phyloP scores from a whole-genome alignment of 2,797 vertebrate genomes.

The Pelobates cultripes region DNA sequence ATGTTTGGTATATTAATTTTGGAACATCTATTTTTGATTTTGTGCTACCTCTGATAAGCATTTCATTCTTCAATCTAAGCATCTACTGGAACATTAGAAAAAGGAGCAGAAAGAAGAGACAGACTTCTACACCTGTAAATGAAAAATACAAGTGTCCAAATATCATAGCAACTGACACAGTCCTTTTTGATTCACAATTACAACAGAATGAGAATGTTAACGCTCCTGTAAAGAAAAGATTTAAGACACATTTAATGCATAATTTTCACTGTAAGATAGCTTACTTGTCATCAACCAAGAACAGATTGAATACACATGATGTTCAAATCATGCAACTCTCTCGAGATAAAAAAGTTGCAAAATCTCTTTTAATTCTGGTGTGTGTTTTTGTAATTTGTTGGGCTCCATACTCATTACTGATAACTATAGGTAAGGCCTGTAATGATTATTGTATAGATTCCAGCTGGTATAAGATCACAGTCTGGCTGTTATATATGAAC shows the following conservation, averaged over 20 bases:
- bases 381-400: conserved; percentile 85
- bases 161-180: conserved; percentile 7
- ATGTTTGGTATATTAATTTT: conserved; percentile 86
- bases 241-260: neutral
- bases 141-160: conserved; percentile 17
- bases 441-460: conserved; percentile 70
- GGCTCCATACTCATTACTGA: conserved; percentile 85
- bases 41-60: conserved; percentile 80
- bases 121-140: neutral
- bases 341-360: conserved; percentile 83
- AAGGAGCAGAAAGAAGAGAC: conserved; percentile 63
- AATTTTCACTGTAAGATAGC: neutral
- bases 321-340: conserved; percentile 68
- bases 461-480: conserved; percentile 78
- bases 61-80: conserved; percentile 85
- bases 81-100: conserved; percentile 85
- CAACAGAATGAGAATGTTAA: neutral
- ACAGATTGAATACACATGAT: neutral
- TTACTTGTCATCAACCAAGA: neutral
- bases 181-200: neutral
- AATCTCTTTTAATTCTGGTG: conserved; percentile 84
- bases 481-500: conserved; percentile 93
- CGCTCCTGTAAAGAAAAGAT: neutral
- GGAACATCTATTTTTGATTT: conserved; percentile 84
- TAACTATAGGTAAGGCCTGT: conserved; percentile 80